Conservation (phyloP, 2,113 vertebrate species). For the Dascyllus trimaculatus region DNA sequence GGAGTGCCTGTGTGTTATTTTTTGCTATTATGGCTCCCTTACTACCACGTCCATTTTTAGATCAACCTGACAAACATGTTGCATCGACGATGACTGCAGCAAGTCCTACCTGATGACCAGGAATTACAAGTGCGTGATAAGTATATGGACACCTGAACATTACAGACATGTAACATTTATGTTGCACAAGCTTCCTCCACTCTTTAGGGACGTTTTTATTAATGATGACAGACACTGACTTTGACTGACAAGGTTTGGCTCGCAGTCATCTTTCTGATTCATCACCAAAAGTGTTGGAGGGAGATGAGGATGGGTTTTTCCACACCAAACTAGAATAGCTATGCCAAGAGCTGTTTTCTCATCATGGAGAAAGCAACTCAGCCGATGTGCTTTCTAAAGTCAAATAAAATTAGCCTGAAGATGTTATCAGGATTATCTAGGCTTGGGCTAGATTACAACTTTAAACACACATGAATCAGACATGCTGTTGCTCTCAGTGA, state of each 20-base stretch:
- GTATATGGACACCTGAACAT: neutral
- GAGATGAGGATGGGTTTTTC: neutral
- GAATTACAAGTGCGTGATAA: neutral
- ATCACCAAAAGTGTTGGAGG: conserved; percentile 14
- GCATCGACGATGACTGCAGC: conserved; percentile 26
- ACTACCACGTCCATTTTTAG: conserved; percentile 44
- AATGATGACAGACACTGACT: conserved; percentile 17
- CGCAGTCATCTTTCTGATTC: conserved; percentile 17
- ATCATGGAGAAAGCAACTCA: too few species aligned
- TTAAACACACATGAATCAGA: neutral
- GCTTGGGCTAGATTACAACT: neutral
- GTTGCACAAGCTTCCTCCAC: neutral
- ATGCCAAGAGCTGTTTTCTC: neutral
- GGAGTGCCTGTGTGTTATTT: conserved; percentile 44
- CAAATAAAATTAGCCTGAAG: too few species aligned
- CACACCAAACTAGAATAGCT: neutral
- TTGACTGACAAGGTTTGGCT: conserved; percentile 14
- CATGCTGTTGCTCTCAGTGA: neutral
- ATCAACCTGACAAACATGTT: conserved; percentile 23
- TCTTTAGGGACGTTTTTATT: conserved; percentile 1
- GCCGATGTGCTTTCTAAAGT: too few species aligned
- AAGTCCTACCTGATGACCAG: neutral
- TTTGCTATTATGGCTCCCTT: conserved; percentile 32
- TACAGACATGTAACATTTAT: neutral
- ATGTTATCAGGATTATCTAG: neutral